Evolutionary conservation across 2,888 invertebrate genomes (phyloP).

Genomic region (Acrobeloides nanus): DNA sequence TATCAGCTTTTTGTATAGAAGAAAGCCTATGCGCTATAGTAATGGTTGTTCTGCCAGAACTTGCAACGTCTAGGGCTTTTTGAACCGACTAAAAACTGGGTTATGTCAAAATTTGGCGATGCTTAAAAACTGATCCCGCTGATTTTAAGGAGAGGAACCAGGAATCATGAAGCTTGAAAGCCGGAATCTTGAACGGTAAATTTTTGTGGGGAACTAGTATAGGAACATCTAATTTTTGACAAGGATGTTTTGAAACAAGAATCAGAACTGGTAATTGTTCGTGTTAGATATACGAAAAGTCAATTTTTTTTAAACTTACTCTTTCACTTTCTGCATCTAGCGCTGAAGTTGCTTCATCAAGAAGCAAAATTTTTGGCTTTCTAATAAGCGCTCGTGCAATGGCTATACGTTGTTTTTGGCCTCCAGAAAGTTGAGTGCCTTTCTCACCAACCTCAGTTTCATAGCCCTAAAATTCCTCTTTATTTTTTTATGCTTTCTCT

Average conservation of each 20-base stretch:
- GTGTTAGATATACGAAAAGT: not conserved
- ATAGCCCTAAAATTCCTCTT: constrained; percentile 4
- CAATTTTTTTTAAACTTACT: constrained; percentile 8
- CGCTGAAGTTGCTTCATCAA: constrained; percentile 25
- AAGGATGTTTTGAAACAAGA: not conserved
- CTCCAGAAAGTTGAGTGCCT: constrained; percentile 14
- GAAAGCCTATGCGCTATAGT: constrained; percentile 36
- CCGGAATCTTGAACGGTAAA: too few relatives aligned
- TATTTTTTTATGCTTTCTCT: too few relatives aligned
- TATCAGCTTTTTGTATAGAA: constrained; percentile 23
- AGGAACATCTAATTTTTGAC: not conserved
- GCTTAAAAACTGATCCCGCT: too few relatives aligned
- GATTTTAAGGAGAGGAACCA: too few relatives aligned
- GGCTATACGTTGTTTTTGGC: constrained; percentile 19
- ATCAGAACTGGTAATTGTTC: not conserved
- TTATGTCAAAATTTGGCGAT: too few relatives aligned
- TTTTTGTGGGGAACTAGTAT: too few relatives aligned
- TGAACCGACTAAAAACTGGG: constrained; percentile 29
- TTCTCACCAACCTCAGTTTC: constrained; percentile 13
- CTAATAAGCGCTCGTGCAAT: constrained; percentile 13
- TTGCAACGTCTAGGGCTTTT: constrained; percentile 25
- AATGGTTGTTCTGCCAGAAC: constrained; percentile 28
- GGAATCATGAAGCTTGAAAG: too few relatives aligned
- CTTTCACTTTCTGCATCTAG: constrained; percentile 14
- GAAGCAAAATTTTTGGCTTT: constrained; percentile 13